Conservation (phyloP, 2,113 vertebrate genomes). For the Cettia cetti region DNA sequence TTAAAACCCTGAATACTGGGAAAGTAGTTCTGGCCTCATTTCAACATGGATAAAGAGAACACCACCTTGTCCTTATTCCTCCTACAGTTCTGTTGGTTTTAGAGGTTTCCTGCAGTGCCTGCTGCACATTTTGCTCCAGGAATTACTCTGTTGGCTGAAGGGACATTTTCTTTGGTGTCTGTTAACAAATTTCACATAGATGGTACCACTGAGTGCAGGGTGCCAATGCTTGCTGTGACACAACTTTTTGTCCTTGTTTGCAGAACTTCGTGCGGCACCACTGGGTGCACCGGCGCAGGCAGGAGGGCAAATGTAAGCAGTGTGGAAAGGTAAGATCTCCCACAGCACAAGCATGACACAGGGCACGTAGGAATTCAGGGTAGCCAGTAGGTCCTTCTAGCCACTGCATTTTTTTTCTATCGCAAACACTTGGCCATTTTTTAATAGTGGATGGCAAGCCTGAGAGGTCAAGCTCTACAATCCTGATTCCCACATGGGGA, state of each 20-base stretch:
- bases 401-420: not conserved
- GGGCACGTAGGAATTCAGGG: not conserved
- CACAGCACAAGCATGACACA: too few relatives aligned
- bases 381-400: not conserved
- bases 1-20: not conserved
- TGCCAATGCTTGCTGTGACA: not conserved
- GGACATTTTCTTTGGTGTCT: not conserved
- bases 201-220: not conserved
- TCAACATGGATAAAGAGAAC: not conserved
- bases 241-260: not conserved
- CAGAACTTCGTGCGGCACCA: conserved; percentile 94
- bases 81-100: not conserved
- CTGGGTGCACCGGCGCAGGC: conserved; percentile 94
- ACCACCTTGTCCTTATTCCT: not conserved
- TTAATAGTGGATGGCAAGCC: not conserved
- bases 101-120: not conserved
- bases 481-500: not conserved
- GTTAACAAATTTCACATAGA: not conserved
- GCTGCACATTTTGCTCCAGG: not conserved
- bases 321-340: conserved; percentile 88
- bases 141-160: not conserved
- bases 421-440: not conserved
- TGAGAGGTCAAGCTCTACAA: not conserved
- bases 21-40: not conserved
- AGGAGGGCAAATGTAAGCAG: conserved; percentile 96